These are phyloP conservation scores for Trimorus sp. DNA, from an alignment of 2,888 invertebrate species.

Conservation along the genomic window DNA sequence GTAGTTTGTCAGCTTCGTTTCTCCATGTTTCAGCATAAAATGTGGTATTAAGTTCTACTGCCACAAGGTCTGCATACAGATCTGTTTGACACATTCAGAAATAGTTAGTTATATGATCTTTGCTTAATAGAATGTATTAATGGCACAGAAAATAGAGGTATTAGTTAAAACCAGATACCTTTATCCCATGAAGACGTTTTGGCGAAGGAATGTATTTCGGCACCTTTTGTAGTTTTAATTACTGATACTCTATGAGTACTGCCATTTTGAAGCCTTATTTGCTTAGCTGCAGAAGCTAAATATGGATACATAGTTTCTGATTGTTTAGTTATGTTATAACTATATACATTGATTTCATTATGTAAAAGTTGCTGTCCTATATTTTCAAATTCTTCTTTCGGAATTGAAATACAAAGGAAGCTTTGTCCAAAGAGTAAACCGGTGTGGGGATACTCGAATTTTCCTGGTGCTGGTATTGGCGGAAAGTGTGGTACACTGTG, in stretches of 20 bases:
- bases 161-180: no score
- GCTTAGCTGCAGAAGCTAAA: background rate
- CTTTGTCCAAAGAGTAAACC: background rate
- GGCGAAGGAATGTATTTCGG: background rate
- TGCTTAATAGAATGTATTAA: background rate
- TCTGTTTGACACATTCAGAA: background rate
- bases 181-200: background rate
- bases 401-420: background rate
- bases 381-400: background rate
- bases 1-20: background rate
- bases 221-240: background rate
- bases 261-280: background rate
- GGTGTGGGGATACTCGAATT: no score
- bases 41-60: background rate
- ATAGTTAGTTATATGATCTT: background rate
- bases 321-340: background rate
- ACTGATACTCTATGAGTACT: background rate
- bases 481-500: no score
- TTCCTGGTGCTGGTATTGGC: no score
- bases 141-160: background rate
- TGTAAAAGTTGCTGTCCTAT: background rate
- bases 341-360: background rate
- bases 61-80: background rate
- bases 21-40: background rate
- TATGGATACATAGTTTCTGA: background rate